phyloP scores from a whole-genome alignment of 2,888 invertebrate genomes.

The Chydorus sphaericus region DNA sequence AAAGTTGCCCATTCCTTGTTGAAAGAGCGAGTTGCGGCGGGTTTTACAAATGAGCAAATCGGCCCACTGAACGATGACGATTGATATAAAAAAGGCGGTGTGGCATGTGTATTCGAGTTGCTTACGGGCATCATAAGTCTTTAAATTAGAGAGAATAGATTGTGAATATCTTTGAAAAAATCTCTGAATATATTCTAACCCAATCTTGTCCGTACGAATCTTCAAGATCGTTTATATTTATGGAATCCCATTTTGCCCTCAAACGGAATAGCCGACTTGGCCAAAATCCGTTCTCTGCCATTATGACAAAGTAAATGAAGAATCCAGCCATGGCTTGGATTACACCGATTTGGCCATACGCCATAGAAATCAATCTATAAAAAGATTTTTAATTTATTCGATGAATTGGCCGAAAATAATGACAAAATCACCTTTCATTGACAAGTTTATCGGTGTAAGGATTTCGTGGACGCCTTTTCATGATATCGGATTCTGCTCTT shows the following conservation, averaged over 20 bases:
- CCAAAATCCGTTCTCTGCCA: constrained; percentile 99
- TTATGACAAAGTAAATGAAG: constrained; percentile 99
- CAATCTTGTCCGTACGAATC: constrained; percentile 99
- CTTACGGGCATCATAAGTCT: constrained; percentile 93
- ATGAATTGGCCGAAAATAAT: neutral
- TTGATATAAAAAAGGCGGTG: constrained; percentile 95
- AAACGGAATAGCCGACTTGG: constrained; percentile 80
- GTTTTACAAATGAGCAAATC: constrained; percentile 98
- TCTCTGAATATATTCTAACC: constrained; percentile 40
- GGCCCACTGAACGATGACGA: constrained; percentile 96
- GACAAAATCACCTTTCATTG: constrained; percentile 25
- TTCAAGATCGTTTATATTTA: constrained; percentile 91
- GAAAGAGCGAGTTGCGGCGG: constrained; percentile 85
- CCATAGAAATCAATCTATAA: constrained; percentile 93
- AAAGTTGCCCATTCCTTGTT: constrained; percentile 75
- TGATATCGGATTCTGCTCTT: constrained; percentile 37
- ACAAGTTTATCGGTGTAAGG: constrained; percentile 35
- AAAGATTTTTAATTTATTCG: too few relatives aligned
- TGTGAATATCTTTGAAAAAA: too few relatives aligned
- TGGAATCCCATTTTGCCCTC: constrained; percentile 95
- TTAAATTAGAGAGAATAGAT: constrained; percentile 20
- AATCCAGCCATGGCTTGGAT: constrained; percentile 99
- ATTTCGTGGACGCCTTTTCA: constrained; percentile 35
- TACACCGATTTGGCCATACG: constrained; percentile 99
- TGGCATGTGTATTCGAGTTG: constrained; percentile 93